A percentile compares a stretch with the other conserved stretches of the same genome.
These are phyloP conservation scores for Dascyllus trimaculatus DNA, from an alignment of 2,113 vertebrate genomes.

Conservation along the genomic window DNA sequence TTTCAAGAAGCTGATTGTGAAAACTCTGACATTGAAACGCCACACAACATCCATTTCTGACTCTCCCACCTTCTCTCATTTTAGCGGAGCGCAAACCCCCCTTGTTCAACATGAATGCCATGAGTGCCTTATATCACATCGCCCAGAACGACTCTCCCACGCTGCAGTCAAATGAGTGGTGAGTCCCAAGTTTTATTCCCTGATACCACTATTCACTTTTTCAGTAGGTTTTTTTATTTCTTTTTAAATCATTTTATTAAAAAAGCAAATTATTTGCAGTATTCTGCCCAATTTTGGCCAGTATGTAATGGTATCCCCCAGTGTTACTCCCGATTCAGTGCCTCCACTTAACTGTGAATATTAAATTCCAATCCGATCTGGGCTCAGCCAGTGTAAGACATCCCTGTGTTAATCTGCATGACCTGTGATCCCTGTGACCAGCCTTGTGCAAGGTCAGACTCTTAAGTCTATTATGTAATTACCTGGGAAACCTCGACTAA, in stretches of 20 bases:
- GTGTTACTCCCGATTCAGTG: slow-evolving; percentile 12
- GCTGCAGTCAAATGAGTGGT: slow-evolving; percentile 97
- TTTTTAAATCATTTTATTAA: background rate
- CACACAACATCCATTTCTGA: background rate
- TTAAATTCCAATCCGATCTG: slow-evolving; percentile 7
- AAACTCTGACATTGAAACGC: background rate
- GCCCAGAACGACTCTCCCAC: slow-evolving; percentile 98
- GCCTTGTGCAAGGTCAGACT: slow-evolving; percentile 45
- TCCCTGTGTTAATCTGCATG: slow-evolving; percentile 48
- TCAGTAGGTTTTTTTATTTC: background rate
- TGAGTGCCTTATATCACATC: slow-evolving; percentile 99
- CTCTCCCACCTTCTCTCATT: slow-evolving; percentile 47
- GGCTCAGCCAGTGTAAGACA: slow-evolving; percentile 45
- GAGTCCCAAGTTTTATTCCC: slow-evolving; percentile 73
- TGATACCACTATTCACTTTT: background rate
- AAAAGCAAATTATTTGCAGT: background rate
- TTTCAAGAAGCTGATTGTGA: background rate
- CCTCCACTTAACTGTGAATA: slow-evolving; percentile 30
- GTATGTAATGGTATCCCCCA: background rate
- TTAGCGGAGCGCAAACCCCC: slow-evolving; percentile 98
- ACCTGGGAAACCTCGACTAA: slow-evolving; percentile 29
- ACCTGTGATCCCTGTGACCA: slow-evolving; percentile 55
- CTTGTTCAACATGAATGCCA: slow-evolving; percentile 99
- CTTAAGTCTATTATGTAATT: slow-evolving; percentile 67
- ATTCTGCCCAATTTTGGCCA: background rate